Evolutionary conservation across 2,113 vertebrate species (phyloP).

Genomic region (Procapra przewalskii): DNA sequence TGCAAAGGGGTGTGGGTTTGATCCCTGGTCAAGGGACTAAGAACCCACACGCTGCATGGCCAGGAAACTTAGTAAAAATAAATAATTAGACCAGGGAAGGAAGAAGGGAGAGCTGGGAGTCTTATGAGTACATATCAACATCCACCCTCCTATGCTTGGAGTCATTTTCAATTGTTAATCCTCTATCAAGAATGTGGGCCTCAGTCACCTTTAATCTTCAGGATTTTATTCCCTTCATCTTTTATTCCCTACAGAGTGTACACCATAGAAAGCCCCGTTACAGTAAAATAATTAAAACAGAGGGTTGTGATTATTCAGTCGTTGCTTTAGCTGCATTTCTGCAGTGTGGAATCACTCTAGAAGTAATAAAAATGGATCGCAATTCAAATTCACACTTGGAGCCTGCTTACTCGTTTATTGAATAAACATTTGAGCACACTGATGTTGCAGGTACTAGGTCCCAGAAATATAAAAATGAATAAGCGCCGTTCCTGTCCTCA

Average conservation of each 20-base stretch:
- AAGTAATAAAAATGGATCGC: neutral
- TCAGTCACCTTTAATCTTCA: neutral
- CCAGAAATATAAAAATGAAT: neutral
- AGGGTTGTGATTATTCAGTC: neutral
- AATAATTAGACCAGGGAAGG: neutral
- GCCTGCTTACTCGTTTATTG: neutral
- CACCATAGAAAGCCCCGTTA: neutral
- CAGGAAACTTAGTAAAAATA: neutral
- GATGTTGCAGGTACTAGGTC: neutral
- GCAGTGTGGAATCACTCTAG: neutral
- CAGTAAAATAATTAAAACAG: neutral
- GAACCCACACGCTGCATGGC: neutral
- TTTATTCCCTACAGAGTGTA: neutral
- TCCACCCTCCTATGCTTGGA: neutral
- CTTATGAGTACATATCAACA: neutral
- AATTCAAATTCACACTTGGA: neutral
- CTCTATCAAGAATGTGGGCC: neutral
- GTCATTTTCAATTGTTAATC: neutral
- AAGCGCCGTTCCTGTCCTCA: neutral
- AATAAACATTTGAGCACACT: neutral
- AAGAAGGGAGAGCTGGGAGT: neutral
- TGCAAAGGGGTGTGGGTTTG: neutral
- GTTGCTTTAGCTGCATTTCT: slow-evolving; percentile 6
- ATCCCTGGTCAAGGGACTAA: neutral
- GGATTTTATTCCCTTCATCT: neutral